Base-by-base conservation (phyloP, 2,113 vertebrate species). In the Tretioscincus oriximinensis region DNA sequence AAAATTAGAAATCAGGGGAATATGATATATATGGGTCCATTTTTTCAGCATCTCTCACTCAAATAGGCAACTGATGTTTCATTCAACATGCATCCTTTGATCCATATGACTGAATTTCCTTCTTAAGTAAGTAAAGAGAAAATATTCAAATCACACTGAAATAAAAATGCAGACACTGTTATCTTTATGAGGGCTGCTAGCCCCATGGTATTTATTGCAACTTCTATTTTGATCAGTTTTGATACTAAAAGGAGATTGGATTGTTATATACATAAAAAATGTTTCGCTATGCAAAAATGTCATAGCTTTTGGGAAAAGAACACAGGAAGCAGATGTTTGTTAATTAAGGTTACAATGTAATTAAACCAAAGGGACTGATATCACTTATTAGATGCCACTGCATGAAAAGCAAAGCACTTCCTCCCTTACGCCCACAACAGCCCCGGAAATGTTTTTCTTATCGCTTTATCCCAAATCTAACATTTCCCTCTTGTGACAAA, bases 241-340 rank as follows among this genome's bases (percentile, higher is more conserved):
- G 47, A 14, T 66, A 7, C 12, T 80, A 85, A 82, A 63, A 81
- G 76, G 66, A 14, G 77, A 22, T 78, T 90, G 60, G 74, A 73
- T 65, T 9, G 67, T 63, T 66, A 84, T 80, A 84, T 78, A 73
- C 77, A 81, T 22, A 77, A 60, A 41, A 65, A 51, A 78, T 9
- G 35, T 70, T 88, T 85, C 58, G 24, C 81, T 85, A 24, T 65
- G 54, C 61, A 70, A 83, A 49, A 91, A 89, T 78, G 65, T 82
- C 88, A 87, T 65, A 80, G 76, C 68, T 73, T 86, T 78, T 80
- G 81, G 88, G 90, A 90, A 82, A 68, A 82, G 82, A 87, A 84
- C 41, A 73, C 2, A 26, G 77, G 80, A 90, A 89, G 85, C 85
- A 92, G 88, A 87, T 91, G 88, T 87, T 92, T 92, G 80, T 90